These are phyloP conservation scores for Pipistrellus nathusii DNA, from an alignment of 2,797 vertebrate species.

Conservation along the genomic window DNA sequence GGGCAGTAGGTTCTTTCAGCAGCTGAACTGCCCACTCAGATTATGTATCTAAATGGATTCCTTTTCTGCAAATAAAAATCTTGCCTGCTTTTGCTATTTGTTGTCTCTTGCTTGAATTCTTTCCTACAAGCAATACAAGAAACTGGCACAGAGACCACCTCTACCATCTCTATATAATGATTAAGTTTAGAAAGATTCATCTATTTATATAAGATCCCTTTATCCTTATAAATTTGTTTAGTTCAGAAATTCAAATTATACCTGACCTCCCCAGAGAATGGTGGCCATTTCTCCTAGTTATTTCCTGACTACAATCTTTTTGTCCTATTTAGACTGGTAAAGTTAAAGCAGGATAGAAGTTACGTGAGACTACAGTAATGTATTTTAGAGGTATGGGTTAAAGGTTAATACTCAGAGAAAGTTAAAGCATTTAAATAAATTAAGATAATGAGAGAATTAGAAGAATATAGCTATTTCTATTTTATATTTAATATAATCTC, in stretches of 20 bases:
- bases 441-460: background rate
- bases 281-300: background rate
- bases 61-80: background rate
- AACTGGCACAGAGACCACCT: background rate
- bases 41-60: background rate
- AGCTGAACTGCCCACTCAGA: background rate
- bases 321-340: background rate
- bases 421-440: background rate
- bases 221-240: background rate
- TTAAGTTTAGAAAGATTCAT: background rate
- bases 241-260: slow-evolving; percentile 9
- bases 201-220: background rate
- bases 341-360: background rate
- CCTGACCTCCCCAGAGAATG: background rate
- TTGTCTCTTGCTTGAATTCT: background rate
- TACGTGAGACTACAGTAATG: background rate
- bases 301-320: background rate
- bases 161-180: background rate
- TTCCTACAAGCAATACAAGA: background rate
- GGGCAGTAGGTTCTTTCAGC: background rate
- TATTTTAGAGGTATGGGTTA: background rate
- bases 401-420: background rate
- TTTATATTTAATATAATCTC: slow-evolving; percentile 37
- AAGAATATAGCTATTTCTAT: background rate
- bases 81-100: background rate